Percentiles rank a stretch among this genome's conserved stretches.
Evolutionary conservation across 2,797 vertebrate species (phyloP).

Genomic region (Coregonus suidteri): DNA sequence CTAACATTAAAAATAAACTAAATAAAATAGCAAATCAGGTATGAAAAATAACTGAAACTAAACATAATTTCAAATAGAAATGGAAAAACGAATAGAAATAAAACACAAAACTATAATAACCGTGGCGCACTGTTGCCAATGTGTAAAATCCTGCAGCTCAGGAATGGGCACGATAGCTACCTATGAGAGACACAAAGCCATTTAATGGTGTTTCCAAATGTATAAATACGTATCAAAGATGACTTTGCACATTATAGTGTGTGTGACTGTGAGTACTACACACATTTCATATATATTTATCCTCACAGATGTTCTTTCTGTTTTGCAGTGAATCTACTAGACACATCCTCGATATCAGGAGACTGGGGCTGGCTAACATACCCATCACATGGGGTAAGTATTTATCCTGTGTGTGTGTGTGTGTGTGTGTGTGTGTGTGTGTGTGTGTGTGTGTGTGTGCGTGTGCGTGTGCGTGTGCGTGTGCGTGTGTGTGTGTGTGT

Average conservation of each 20-base stretch:
- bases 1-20: too few relatives aligned
- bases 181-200: not conserved
- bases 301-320: slow-evolving; percentile 37
- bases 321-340: slow-evolving; percentile 77
- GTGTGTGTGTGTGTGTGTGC: not conserved
- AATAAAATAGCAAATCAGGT: too few relatives aligned
- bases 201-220: too few relatives aligned
- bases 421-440: not conserved
- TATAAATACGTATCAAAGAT: too few relatives aligned
- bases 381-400: slow-evolving; percentile 79
- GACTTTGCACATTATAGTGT: not conserved
- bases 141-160: not conserved
- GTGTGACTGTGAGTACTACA: not conserved
- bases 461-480: too few relatives aligned
- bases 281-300: not conserved
- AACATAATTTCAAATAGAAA: too few relatives aligned
- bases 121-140: too few relatives aligned
- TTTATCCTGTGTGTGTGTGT: not conserved
- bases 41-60: too few relatives aligned
- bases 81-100: rapidly evolving
- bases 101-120: too few relatives aligned
- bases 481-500: too few relatives aligned
- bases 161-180: not conserved
- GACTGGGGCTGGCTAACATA: slow-evolving; percentile 82
- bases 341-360: slow-evolving; percentile 76